Evolutionary conservation across 2,888 invertebrate species (phyloP).

Genomic region (Caenorhabditis sp.): DNA sequence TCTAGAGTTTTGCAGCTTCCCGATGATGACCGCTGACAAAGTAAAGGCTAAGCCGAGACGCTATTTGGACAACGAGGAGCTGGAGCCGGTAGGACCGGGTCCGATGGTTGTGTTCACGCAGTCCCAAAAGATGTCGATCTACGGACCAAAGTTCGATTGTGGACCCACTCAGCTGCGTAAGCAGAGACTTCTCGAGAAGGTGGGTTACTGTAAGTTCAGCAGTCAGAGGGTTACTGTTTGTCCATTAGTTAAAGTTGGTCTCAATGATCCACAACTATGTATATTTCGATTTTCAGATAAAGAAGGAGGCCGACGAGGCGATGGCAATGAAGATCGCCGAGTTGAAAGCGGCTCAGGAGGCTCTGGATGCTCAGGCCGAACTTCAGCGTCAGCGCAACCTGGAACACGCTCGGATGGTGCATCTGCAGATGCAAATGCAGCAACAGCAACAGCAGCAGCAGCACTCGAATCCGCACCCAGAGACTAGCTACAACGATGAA

Average conservation of each 20-base stretch:
- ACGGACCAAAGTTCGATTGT: conserved; percentile 32
- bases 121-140: conserved; percentile 39
- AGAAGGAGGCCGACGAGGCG: conserved; percentile 13
- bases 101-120: conserved; percentile 20
- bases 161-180: conserved; percentile 34
- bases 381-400: not conserved
- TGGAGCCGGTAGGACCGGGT: conserved; percentile 17
- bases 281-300: conserved; percentile 15
- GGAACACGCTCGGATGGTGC: not conserved
- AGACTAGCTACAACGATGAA: conserved; percentile 5
- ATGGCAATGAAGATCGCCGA: conserved; percentile 16
- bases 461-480: not conserved
- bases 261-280: not conserved
- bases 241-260: too few relatives aligned
- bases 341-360: conserved; percentile 14
- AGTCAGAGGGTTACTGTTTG: too few relatives aligned
- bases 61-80: conserved; percentile 9
- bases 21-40: conserved; percentile 17
- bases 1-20: conserved; percentile 1
- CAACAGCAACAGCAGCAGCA: not conserved
- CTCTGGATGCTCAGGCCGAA: not conserved
- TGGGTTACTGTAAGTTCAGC: too few relatives aligned
- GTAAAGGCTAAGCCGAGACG: not conserved
- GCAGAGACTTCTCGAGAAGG: conserved; percentile 34
- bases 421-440: not conserved